Conservation (phyloP, 2,113 vertebrate genomes). For the Leiothrix lutea region DNA sequence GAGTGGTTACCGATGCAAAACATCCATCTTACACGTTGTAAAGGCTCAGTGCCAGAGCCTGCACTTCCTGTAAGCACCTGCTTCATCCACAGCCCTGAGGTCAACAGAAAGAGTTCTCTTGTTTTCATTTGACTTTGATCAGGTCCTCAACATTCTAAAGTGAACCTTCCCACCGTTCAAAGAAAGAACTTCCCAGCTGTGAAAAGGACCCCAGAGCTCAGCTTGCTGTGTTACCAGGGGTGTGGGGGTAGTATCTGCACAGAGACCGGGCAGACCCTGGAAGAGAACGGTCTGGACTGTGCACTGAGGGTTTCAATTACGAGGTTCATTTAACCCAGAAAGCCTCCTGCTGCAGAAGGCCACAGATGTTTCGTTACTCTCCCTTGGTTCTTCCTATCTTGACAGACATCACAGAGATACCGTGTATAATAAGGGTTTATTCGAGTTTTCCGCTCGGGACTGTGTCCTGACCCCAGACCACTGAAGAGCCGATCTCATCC, state of each 20-base stretch:
- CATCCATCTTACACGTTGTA: not conserved
- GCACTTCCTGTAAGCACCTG: not conserved
- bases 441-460: not conserved
- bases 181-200: not conserved
- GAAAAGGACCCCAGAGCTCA: not conserved
- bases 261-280: not conserved
- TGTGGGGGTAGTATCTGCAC: not conserved
- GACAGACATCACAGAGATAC: not conserved
- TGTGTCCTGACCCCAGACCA: constrained; percentile 18
- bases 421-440: not conserved
- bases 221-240: not conserved
- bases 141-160: not conserved
- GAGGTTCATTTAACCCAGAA: not conserved
- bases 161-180: not conserved
- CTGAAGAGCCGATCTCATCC: not conserved
- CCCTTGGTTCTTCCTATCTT: not conserved
- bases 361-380: not conserved
- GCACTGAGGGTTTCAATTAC: not conserved
- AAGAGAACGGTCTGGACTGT: fast-evolving
- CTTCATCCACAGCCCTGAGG: not conserved
- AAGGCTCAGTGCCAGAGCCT: not conserved
- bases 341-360: not conserved
- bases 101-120: not conserved
- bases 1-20: not conserved
- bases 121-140: not conserved